These are phyloP conservation scores for Cydia splendana DNA, from an alignment of 1,140 invertebrate species.

Conservation along the genomic window DNA sequence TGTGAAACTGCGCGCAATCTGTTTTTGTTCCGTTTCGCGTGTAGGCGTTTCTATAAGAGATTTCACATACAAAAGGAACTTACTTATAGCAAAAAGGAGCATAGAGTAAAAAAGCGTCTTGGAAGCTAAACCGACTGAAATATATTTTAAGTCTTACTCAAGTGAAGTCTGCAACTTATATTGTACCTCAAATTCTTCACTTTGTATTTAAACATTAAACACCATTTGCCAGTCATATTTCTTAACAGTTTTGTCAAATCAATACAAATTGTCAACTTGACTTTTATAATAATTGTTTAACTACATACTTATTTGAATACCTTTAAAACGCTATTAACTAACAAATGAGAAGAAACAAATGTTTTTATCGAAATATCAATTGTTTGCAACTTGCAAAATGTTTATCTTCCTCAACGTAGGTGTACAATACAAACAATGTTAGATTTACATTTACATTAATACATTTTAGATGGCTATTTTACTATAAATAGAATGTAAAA, in stretches of 20 bases:
- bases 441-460: no score
- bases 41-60: neutral
- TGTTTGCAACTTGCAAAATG: neutral
- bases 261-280: no score
- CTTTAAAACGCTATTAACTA: no score
- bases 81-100: neutral
- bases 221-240: no score
- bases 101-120: neutral
- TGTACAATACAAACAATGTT: neutral
- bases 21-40: conserved; percentile 58
- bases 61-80: neutral
- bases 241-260: no score
- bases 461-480: neutral
- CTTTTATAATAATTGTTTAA: no score
- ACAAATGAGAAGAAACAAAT: neutral
- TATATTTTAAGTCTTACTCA: no score
- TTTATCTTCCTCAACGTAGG: neutral
- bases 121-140: no score
- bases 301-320: neutral
- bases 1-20: conserved; percentile 62
- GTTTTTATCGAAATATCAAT: neutral
- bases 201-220: no score
- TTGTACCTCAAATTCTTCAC: no score
- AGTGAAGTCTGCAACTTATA: no score
- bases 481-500: conserved; percentile 31